Conservation (phyloP, 2,113 vertebrate species). For the Octodon degus region DNA sequence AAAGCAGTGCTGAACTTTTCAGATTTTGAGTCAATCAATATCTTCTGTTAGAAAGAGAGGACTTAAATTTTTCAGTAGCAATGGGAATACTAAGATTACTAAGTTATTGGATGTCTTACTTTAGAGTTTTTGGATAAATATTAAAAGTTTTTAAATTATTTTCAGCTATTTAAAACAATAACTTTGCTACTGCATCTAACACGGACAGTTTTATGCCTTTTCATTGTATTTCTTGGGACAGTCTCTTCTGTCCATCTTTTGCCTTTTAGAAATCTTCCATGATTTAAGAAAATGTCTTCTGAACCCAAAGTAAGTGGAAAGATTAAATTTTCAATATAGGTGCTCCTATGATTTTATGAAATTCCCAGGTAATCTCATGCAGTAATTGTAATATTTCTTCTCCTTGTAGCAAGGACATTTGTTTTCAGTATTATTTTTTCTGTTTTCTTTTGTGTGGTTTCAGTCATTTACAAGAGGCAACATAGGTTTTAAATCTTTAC, state of each 20-base stretch:
- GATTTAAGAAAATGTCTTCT: not conserved
- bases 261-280: not conserved
- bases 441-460: not conserved
- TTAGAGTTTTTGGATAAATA: not conserved
- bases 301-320: not conserved
- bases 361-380: not conserved
- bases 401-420: not conserved
- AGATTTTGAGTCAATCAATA: not conserved
- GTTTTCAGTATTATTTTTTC: not conserved
- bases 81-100: not conserved
- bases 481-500: conserved; percentile 7
- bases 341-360: not conserved
- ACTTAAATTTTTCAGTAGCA: not conserved
- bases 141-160: not conserved
- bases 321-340: not conserved
- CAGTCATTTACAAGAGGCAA: not conserved
- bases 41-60: not conserved
- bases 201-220: not conserved
- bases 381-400: not conserved
- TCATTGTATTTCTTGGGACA: not conserved
- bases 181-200: not conserved
- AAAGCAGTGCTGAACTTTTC: not conserved
- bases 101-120: not conserved
- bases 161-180: not conserved
- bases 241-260: not conserved